phyloP scores from a whole-genome alignment of 2,888 invertebrate genomes.

The Drosophila austrosaltans region DNA sequence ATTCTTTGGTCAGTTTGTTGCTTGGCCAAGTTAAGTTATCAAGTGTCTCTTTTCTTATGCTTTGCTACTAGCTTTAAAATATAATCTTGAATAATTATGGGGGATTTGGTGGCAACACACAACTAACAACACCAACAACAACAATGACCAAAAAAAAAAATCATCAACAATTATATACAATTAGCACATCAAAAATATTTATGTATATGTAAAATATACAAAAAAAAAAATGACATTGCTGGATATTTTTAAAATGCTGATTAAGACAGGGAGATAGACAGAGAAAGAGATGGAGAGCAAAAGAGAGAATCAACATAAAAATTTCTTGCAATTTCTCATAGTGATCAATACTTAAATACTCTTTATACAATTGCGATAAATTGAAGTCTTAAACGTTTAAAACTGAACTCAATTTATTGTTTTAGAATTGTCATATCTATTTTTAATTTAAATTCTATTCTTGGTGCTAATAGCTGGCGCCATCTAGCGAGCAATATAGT shows the following conservation, averaged over 20 bases:
- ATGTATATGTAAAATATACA: constrained; percentile 18
- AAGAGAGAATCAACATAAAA: neutral
- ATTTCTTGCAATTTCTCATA: neutral
- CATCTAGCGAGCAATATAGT: no score
- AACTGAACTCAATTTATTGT: no score
- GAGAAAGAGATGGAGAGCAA: neutral
- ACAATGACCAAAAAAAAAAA: neutral
- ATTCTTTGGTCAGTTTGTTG: constrained; percentile 6
- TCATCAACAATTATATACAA: constrained; percentile 53
- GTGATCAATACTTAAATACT: neutral
- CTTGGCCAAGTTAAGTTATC: constrained; percentile 28
- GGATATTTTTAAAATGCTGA: constrained; percentile 41
- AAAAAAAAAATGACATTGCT: constrained; percentile 8
- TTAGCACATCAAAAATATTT: constrained; percentile 30
- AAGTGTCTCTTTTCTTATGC: constrained; percentile 1
- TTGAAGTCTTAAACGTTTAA: no score
- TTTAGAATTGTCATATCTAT: no score
- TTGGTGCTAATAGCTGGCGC: no score
- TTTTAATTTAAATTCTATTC: no score
- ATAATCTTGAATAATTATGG: constrained; percentile 64
- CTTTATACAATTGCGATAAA: neutral
- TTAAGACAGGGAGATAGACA: neutral
- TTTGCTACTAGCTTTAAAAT: constrained; percentile 37
- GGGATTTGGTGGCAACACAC: constrained; percentile 11
- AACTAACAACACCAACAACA: neutral